phyloP scores from a whole-genome alignment of 2,113 vertebrate species.

The Deroptyus accipitrinus region DNA sequence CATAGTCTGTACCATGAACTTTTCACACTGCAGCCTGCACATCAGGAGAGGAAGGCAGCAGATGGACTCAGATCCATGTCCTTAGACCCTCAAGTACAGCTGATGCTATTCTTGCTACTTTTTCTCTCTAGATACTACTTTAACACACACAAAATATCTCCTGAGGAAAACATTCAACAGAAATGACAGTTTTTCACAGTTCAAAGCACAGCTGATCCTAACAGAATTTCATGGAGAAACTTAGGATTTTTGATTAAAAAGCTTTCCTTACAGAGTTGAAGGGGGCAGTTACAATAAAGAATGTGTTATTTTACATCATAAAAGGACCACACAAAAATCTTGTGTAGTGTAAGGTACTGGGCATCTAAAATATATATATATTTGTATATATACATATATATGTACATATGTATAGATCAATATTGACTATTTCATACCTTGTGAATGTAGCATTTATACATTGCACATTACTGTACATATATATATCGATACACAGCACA shows the following conservation, averaged over 20 bases:
- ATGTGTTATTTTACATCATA: not conserved
- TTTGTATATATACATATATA: not conserved
- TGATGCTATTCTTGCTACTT: conserved; percentile 18
- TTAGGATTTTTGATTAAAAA: not conserved
- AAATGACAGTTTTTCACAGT: conserved; percentile 26
- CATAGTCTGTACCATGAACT: conserved; percentile 1
- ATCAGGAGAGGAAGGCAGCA: not conserved
- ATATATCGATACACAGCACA: not conserved
- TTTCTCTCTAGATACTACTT: conserved; percentile 20
- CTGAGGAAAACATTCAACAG: not conserved
- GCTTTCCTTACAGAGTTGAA: not conserved
- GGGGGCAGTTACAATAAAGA: not conserved
- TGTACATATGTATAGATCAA: not conserved
- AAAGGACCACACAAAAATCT: not conserved
- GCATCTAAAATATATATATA: not conserved
- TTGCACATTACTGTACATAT: not conserved
- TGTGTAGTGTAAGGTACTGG: not conserved
- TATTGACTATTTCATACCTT: not conserved
- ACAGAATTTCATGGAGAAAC: not conserved
- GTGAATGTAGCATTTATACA: not conserved
- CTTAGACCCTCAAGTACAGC: not conserved
- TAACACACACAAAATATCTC: conserved; percentile 17
- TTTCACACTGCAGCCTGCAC: not conserved
- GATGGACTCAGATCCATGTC: not conserved
- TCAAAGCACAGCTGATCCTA: conserved; percentile 53